These are phyloP conservation scores for Acleris cristana DNA, from an alignment of 2,888 invertebrate species.

Conservation along the genomic window DNA sequence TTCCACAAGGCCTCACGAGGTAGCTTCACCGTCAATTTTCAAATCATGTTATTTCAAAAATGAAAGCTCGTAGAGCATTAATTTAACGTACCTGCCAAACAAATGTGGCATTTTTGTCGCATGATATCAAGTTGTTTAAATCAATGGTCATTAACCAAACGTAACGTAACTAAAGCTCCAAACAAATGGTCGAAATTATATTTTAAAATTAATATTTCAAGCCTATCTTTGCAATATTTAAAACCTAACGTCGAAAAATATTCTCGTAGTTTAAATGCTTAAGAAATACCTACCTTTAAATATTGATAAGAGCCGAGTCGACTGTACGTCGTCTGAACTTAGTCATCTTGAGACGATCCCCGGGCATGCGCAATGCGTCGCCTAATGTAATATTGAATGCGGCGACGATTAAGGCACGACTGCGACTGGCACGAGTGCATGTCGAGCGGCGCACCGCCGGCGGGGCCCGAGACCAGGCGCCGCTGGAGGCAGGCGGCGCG, in stretches of 20 bases:
- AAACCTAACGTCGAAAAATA: conserved; percentile 9
- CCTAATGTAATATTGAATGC: conserved; percentile 38
- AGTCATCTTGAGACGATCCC: conserved; percentile 36
- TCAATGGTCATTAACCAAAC: no score
- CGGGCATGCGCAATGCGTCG: conserved; percentile 33
- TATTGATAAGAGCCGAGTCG: conserved; percentile 34
- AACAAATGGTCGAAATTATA: no score
- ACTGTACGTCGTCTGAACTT: conserved; percentile 33
- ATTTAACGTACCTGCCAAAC: no score
- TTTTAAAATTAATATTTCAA: no score
- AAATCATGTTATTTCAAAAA: no score
- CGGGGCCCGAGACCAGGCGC: conserved; percentile 30
- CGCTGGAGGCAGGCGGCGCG: conserved; percentile 28
- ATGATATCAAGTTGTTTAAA: no score
- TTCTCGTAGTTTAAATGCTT: conserved; percentile 17
- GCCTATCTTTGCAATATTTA: not conserved
- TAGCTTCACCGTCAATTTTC: no score
- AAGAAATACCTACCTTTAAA: conserved; percentile 19
- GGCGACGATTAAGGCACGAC: conserved; percentile 31
- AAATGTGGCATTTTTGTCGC: no score
- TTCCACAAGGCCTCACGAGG: no score
- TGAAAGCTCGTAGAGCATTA: no score
- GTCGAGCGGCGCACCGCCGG: conserved; percentile 25
- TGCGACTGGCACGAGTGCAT: conserved; percentile 34
- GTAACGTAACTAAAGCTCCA: not conserved